Conservation (phyloP, 2,888 invertebrate genomes). For the Pomacea canaliculata region DNA sequence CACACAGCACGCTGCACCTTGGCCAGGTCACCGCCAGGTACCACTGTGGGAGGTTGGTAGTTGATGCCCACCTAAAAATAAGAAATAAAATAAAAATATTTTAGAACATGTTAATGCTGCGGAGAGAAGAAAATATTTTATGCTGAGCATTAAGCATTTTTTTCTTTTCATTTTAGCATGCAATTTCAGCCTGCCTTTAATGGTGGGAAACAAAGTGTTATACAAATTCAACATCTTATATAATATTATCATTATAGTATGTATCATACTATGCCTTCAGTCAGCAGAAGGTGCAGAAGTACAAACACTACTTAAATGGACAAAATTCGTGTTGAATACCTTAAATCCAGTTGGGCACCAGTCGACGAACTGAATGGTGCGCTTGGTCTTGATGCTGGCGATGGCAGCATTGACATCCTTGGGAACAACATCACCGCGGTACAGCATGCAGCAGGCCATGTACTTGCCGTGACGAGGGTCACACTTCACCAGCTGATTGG, state of each 20-base stretch:
- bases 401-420: conserved; percentile 1
- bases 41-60: conserved; percentile 32
- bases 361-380: conserved; percentile 3
- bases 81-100: background rate
- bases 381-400: conserved; percentile 1
- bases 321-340: background rate
- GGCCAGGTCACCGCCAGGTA: conserved; percentile 71
- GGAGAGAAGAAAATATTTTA: no score
- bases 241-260: no score
- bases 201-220: no score
- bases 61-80: conserved; percentile 27
- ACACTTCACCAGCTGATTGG: conserved; percentile 34
- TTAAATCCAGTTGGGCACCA: conserved; percentile 1
- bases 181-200: no score
- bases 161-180: no score
- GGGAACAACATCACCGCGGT: conserved; percentile 1
- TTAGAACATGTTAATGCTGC: no score
- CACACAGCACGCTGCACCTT: conserved; percentile 72
- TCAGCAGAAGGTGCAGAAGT: no score
- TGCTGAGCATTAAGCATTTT: no score
- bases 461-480: conserved; percentile 32
- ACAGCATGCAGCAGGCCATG: conserved; percentile 7
- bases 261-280: no score
- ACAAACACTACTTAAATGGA: no score
- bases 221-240: no score